Base-by-base conservation (phyloP, 2,797 vertebrate genomes). In the Enteromius paludinosus region DNA sequence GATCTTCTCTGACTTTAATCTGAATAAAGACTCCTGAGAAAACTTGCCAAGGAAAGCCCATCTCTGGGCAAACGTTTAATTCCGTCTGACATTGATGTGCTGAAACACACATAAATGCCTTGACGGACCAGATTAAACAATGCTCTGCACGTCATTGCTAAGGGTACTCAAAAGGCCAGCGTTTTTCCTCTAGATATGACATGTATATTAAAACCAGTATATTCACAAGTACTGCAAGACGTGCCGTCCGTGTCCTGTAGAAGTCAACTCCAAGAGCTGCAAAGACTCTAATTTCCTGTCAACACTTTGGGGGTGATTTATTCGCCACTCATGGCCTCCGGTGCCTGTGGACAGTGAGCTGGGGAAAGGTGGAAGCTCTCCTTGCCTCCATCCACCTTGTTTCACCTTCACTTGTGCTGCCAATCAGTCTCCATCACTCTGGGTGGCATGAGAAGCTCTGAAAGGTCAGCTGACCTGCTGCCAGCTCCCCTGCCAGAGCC, bases 311-410 rank as follows among this genome's bases (percentile, higher is more conserved):
- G 69, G 88, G 89, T 94, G 93, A 94, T 93, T 93, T 93, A 94
- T 95, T 92, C 89, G 91, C 91, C 90, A 85, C 91, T 89, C 41
- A 78, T 93, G 94, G 90, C 93, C 93, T 93, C 92, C 77, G 87
- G 91, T 90, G 88, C 92, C 92, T 89, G 33, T 89, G 62, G 92
- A 89, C 90, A 89, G 90, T 90, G 89, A 79, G 92, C 89, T 90
- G 81, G 90, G 90, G 90, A 90, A 91, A 92, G 92, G 90, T 89
- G 86, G 83, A 89, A 90, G 79, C 90, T 91, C 91, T 90, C 90
- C 90, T 89, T 90, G 88, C 90, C 89, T 88, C 88, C 65, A 88
- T 91, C 92, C 93, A 94, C 93, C 93, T 95, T 94, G 93, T 87
- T 87, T 94, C 91, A 94, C 93, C 93, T 94, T 94, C 91, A 93